Evolutionary conservation across 2,888 invertebrate species (phyloP), one percentile per base, ranked within the genome.

Genomic region (Trissolcus japonicus): DNA sequence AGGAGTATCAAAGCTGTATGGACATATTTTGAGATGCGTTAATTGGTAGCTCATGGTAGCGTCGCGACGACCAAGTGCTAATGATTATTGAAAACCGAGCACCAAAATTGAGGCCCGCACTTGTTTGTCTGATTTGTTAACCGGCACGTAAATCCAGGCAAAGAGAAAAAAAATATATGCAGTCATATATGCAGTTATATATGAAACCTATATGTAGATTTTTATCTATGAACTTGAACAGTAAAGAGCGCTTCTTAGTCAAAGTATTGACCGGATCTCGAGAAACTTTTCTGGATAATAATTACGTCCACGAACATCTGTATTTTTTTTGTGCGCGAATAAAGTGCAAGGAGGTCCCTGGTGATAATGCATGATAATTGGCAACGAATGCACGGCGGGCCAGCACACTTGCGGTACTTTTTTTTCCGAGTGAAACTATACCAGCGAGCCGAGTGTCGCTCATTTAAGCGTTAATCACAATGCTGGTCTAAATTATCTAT

Each of bases 321-420:
- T 48, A n/a, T n/a, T n/a, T n/a, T n/a, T 50, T 79, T 82, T 83
- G 41, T 50, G 14, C 25, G 76, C 77, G 69, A 73, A 76, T 79
- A 75, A 80, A 79, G 80, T 78, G 57, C 81, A 82, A 80, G 80
- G 78, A 83, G 80, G 81, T 82, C 80, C 82, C 72, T 65, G 80
- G 82, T 81, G 86, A 86, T 87, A 87, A 88, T 86, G 80, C 83
- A 81, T 80, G 85, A 81, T 87, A 87, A 87, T 88, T 88, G 83
- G 80, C 84, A 86, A 83, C 80, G 78, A 81, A 80, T 79, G 80
- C 79, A 65, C 69, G 67, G 71, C 67, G 50, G 71, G 50, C 60
- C 55, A 62, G 43, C 53, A 4, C 29, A 55, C 61, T 79, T 73
- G 76, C 76, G 72, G 73, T 79, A 74, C 74, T 73, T 69, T 61